These are phyloP conservation scores for Sciurus carolinensis DNA, from an alignment of 2,797 vertebrate species.

Conservation along the genomic window DNA sequence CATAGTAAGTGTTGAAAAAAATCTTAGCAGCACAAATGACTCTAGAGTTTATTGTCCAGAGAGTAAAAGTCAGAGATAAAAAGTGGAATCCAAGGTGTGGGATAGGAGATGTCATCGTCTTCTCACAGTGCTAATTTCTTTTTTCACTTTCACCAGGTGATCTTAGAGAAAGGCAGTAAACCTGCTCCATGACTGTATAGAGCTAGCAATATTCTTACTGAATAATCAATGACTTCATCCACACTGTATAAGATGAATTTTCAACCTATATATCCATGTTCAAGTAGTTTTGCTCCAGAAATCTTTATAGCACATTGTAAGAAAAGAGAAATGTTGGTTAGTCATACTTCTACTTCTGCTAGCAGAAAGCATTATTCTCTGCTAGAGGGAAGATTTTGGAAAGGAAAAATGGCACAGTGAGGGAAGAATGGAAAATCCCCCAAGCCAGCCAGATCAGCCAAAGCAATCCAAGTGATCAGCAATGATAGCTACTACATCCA, in stretches of 20 bases:
- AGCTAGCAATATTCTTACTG: not conserved
- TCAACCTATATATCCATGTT: not conserved
- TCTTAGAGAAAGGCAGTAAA: not conserved
- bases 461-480: slow-evolving; percentile 38
- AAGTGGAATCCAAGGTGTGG: not conserved
- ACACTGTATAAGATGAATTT: not conserved
- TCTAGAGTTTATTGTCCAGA: not conserved
- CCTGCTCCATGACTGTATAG: not conserved
- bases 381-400: slow-evolving; percentile 27
- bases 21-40: not conserved
- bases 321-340: not conserved
- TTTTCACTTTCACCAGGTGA: not conserved
- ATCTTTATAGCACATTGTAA: not conserved
- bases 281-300: not conserved
- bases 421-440: slow-evolving; percentile 73
- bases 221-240: not conserved
- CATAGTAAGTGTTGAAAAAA: not conserved
- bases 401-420: not conserved
- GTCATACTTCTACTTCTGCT: not conserved
- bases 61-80: not conserved
- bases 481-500: slow-evolving; percentile 43
- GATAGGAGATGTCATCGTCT: not conserved
- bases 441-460: slow-evolving; percentile 62
- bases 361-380: not conserved
- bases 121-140: not conserved